phyloP scores from a whole-genome alignment of 2,797 vertebrate genomes.

The Cynopterus sphinx region DNA sequence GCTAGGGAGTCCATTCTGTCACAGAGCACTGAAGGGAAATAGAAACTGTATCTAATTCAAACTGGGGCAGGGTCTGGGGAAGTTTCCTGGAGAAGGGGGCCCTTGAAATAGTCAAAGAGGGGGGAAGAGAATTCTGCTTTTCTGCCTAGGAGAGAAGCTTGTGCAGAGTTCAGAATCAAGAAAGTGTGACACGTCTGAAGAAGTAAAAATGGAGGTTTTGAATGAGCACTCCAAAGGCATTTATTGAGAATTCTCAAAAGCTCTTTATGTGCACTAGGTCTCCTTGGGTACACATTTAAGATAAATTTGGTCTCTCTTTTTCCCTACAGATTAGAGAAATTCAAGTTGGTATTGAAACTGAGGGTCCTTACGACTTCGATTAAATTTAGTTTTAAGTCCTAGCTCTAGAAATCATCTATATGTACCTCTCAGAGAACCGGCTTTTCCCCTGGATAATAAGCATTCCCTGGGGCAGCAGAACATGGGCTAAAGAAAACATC shows the following conservation, averaged over 20 bases:
- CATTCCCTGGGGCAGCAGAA: no score
- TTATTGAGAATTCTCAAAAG: not conserved
- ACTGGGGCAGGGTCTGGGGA: not conserved
- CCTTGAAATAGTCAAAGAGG: not conserved
- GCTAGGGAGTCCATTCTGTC: not conserved
- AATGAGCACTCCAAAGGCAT: not conserved
- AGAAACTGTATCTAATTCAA: not conserved
- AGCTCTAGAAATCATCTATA: no score
- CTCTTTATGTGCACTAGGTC: not conserved
- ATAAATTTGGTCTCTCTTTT: not conserved
- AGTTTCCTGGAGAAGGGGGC: not conserved
- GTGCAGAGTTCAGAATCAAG: not conserved
- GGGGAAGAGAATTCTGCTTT: not conserved
- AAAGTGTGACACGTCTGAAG: not conserved
- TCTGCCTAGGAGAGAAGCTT: not conserved
- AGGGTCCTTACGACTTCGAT: no score
- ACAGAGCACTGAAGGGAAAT: not conserved
- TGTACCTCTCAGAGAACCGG: no score
- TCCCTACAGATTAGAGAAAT: not conserved
- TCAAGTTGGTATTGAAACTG: not conserved
- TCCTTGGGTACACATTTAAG: not conserved
- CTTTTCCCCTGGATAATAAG: no score
- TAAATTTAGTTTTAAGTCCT: no score
- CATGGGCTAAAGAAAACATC: no score
- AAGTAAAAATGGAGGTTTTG: constrained; percentile 15